phyloP scores from a whole-genome alignment of 2,113 vertebrate species.

The Emberiza fucata region DNA sequence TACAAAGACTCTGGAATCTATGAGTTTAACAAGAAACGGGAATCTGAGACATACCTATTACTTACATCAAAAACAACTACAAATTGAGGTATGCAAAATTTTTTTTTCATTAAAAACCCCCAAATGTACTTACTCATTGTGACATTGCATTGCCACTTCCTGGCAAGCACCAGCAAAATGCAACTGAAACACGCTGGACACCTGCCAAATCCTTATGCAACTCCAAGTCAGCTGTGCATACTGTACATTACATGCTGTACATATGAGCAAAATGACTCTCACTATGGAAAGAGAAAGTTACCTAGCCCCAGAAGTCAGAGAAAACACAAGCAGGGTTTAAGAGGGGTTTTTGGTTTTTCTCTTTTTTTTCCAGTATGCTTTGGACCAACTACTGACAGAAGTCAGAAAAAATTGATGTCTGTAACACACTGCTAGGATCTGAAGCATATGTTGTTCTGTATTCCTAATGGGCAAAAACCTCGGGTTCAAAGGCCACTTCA shows the following conservation, averaged over 20 bases:
- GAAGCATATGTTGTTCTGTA: rapidly evolving
- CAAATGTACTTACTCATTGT: not conserved
- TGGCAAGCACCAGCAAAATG: not conserved
- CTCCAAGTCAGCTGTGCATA: not conserved
- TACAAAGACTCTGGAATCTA: not conserved
- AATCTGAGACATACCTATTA: not conserved
- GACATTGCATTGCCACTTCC: not conserved
- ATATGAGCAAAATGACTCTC: not conserved
- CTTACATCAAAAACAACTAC: not conserved
- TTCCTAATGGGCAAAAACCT: not conserved
- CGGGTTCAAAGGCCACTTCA: not conserved
- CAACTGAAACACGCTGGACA: not conserved
- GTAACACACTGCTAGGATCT: not conserved
- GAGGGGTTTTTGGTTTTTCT: rapidly evolving
- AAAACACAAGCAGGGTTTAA: not conserved
- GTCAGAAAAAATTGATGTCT: not conserved
- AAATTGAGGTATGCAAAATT: not conserved
- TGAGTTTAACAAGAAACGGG: not conserved
- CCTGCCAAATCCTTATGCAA: constrained; percentile 36
- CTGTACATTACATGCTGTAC: not conserved
- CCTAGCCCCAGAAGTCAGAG: not conserved
- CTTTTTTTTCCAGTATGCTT: not conserved
- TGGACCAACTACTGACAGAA: not conserved
- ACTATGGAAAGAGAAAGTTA: not conserved
- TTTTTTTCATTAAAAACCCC: not conserved